Base-by-base conservation (phyloP, 2,797 vertebrate species). In the Diplodus puntazzo region DNA sequence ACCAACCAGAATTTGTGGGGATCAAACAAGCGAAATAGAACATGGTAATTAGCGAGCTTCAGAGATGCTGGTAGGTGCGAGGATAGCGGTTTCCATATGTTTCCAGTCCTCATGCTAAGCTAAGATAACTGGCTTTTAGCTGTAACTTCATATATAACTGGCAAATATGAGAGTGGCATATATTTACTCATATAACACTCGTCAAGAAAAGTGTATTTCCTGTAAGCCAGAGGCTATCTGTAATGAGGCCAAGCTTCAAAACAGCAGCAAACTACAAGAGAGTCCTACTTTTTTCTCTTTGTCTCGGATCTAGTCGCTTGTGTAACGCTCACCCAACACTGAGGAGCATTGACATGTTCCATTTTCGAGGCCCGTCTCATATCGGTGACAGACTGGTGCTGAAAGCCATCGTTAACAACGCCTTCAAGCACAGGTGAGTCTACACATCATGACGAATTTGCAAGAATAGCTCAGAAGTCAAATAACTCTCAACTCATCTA, bases 341-440 rank as follows among this genome's bases (percentile, higher is more conserved):
- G 85, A 96, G 94, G 83, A 90, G 93, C 84, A 99, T 99, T 0
- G 98, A 99, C 93, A 99, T 99, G 98, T 99, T 99, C 91, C 98
- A 99, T 88, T 99, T 99, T 53, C 96, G 97, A 20, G 98, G 97
- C 16, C 98, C 98, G 0, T 99, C 98, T 0, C 97, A 99, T 55
- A 97, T 99, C 0, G 98, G 98, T 5, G 98, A 99, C 86, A 96
- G 97, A 34, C 93, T 99, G 82, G 96, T 98, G 16, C 93, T 99
- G 84, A 98, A 98, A 91, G 97, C 98, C 86, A 99, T 99, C 0
- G 97, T 99, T 73, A 99, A 99, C 94, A 99, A 99, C 0, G 52
- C 97, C 73, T 99, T 99, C 92, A 98, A 98, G 78, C 94, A 98
- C 85, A 99, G 98, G 98, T 98, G 73, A 86, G 87, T 77, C 45